Conservation (phyloP, 1,140 invertebrate genomes). For the Drosophila chauvacae region DNA sequence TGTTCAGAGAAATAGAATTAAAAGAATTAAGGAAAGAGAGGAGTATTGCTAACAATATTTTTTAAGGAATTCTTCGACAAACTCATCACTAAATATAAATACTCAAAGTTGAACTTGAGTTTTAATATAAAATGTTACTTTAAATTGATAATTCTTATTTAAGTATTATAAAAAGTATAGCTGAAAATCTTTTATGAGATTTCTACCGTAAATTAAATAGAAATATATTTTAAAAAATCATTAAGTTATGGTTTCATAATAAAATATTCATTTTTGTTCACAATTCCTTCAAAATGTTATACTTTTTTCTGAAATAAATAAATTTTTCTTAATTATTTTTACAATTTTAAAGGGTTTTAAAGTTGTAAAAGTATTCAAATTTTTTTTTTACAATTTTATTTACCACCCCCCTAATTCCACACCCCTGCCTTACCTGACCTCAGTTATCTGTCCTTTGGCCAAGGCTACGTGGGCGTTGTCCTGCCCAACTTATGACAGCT, state of each 20-base stretch:
- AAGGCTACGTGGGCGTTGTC: constrained; percentile 53
- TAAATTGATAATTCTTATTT: too few species aligned
- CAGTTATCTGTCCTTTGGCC: constrained; percentile 54
- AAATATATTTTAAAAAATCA: too few species aligned
- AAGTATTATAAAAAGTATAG: too few species aligned
- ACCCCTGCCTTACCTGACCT: constrained; percentile 54
- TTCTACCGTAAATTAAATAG: too few species aligned
- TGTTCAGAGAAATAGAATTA: background rate
- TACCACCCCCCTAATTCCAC: background rate
- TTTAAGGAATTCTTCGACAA: background rate
- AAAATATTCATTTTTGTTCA: background rate
- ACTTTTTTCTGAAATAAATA: background rate
- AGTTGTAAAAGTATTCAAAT: too few species aligned
- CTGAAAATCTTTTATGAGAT: too few species aligned
- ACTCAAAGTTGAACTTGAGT: too few species aligned
- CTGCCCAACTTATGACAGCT: constrained; percentile 76
- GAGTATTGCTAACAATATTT: background rate
- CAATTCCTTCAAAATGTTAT: background rate
- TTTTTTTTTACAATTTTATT: background rate
- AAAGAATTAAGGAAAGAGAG: background rate
- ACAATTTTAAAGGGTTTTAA: background rate
- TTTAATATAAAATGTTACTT: background rate
- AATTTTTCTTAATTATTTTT: background rate
- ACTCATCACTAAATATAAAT: background rate
- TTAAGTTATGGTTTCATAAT: too few species aligned